Conservation (phyloP, 2,797 vertebrate species). For the Micrastur ruficollis region DNA sequence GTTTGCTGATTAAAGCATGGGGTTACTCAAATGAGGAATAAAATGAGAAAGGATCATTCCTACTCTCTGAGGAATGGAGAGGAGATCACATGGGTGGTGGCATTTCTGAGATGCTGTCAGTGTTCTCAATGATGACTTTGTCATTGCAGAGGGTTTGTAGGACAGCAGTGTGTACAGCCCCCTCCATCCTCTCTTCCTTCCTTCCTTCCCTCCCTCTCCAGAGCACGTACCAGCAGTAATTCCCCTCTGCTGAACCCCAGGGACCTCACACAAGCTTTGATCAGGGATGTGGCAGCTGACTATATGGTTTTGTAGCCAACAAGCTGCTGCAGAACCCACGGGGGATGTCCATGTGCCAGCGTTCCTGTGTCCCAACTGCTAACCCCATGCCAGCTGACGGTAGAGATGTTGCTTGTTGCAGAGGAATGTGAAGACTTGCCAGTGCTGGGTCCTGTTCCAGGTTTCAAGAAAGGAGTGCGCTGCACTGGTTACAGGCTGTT, state of each 20-base stretch:
- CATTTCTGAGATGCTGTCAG: background rate
- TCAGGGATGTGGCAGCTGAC: accelerated
- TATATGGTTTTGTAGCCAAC: background rate
- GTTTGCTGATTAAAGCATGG: background rate
- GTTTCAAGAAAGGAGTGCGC: conserved; percentile 9
- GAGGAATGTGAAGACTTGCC: conserved; percentile 6
- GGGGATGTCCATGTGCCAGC: background rate
- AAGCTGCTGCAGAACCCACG: background rate
- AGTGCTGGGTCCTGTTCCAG: background rate
- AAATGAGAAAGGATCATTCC: background rate
- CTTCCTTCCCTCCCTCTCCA: background rate
- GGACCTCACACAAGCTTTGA: background rate
- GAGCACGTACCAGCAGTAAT: background rate
- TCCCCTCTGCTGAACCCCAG: background rate
- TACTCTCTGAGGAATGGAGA: background rate
- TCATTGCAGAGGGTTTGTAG: background rate
- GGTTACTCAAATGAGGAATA: background rate
- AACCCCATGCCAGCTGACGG: background rate
- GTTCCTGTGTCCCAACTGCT: accelerated
- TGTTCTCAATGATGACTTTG: background rate
- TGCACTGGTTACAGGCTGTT: conserved; percentile 9
- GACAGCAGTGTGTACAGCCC: background rate
- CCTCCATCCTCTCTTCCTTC: background rate
- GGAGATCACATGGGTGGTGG: background rate
- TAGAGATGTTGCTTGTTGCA: background rate